These are phyloP conservation scores for Oreochromis mossambicus DNA, from an alignment of 2,797 vertebrate genomes.

Conservation along the genomic window DNA sequence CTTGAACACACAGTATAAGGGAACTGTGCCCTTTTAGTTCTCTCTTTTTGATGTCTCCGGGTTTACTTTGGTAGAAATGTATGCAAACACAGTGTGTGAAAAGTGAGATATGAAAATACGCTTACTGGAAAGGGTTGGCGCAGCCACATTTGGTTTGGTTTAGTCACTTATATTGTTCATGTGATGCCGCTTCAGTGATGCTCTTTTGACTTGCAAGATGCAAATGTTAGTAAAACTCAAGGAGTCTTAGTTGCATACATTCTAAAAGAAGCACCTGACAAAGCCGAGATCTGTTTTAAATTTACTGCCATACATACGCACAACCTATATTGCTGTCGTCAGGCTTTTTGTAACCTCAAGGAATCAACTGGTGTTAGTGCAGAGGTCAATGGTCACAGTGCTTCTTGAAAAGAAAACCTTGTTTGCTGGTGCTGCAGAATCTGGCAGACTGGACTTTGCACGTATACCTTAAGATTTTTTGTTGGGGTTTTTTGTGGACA, in stretches of 20 bases:
- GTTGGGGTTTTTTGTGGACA: neutral
- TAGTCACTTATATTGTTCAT: neutral
- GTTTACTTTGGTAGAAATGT: neutral
- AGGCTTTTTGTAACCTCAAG: constrained; percentile 6
- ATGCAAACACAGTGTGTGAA: neutral
- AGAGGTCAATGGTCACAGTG: constrained; percentile 35
- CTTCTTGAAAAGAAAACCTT: neutral
- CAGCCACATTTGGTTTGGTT: neutral
- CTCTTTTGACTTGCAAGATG: neutral
- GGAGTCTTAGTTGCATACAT: neutral
- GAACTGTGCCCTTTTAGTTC: neutral
- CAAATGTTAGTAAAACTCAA: neutral
- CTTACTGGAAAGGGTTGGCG: neutral
- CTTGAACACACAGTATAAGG: neutral
- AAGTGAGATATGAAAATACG: neutral
- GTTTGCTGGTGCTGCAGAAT: neutral
- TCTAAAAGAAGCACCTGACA: neutral
- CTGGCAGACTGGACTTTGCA: neutral
- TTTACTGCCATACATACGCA: neutral
- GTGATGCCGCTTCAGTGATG: neutral
- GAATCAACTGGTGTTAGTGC: neutral
- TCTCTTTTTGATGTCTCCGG: neutral
- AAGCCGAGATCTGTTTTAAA: neutral
- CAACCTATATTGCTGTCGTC: neutral
- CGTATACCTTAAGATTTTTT: neutral